Evolutionary conservation across 2,888 invertebrate genomes (phyloP).

Genomic region (Coelopa pilipes): DNA sequence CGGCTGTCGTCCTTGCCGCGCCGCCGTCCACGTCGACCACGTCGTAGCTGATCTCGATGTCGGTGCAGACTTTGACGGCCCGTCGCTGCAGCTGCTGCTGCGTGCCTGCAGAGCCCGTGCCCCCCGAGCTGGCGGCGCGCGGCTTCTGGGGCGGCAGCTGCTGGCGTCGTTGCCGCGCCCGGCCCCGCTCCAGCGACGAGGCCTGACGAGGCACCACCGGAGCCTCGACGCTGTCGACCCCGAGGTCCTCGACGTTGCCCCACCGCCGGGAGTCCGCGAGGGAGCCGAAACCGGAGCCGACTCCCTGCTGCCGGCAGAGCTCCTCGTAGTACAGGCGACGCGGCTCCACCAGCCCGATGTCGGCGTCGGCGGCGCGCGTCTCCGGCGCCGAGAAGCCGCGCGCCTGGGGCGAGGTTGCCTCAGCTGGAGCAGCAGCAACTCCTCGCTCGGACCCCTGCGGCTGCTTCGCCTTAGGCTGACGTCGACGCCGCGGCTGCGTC

Average conservation of each 20-base stretch:
- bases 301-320: conserved; percentile 43
- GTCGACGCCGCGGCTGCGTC: conserved; percentile 38
- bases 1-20: conserved; percentile 8
- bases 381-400: conserved; percentile 60
- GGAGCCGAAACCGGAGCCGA: conserved; percentile 34
- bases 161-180: conserved; percentile 45
- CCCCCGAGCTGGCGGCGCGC: conserved; percentile 41
- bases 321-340: conserved; percentile 61
- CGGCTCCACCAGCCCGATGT: conserved; percentile 62
- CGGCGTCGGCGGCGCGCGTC: conserved; percentile 58
- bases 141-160: conserved; percentile 61
- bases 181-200: conserved; percentile 56
- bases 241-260: conserved; percentile 45
- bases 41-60: conserved; percentile 53
- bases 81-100: conserved; percentile 49
- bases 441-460: conserved; percentile 11
- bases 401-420: conserved; percentile 1
- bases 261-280: conserved; percentile 39
- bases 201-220: conserved; percentile 52
- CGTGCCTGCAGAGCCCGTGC: no score
- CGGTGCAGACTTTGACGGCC: conserved; percentile 58
- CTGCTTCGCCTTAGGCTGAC: conserved; percentile 38
- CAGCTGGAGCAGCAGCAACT: conserved; percentile 1
- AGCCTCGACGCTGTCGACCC: conserved; percentile 13
- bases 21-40: conserved; percentile 21